A percentile compares a stretch with the other conserved stretches of the same genome.
Conservation (phyloP, 2,888 invertebrate genomes). For the Helleia helle region DNA sequence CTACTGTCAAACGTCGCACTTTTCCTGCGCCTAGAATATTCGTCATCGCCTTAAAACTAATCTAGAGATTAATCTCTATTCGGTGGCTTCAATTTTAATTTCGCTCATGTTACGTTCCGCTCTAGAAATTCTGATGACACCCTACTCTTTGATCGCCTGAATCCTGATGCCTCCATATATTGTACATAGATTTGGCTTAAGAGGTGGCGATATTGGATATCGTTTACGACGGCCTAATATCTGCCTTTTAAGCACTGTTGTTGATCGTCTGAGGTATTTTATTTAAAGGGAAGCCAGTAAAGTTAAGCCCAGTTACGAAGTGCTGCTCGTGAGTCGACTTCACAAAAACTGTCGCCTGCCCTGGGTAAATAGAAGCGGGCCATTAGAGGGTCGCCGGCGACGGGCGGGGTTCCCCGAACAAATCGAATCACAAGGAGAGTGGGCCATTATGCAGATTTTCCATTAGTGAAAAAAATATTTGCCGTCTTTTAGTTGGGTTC, state of each 20-base stretch:
- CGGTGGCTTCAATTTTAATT: not conserved
- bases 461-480: constrained; percentile 51
- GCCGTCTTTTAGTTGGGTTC: constrained; percentile 19
- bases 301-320: not conserved
- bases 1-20: too few species aligned
- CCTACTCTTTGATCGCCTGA: constrained; percentile 16
- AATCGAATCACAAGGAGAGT: constrained; percentile 56
- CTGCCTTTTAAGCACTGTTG: constrained; percentile 33
- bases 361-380: constrained; percentile 46
- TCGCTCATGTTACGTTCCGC: constrained; percentile 13
- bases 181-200: too few species aligned
- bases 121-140: constrained; percentile 13
- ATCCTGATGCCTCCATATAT: constrained; percentile 34
- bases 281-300: not conserved
- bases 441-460: constrained; percentile 67
- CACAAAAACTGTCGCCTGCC: constrained; percentile 44
- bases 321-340: constrained; percentile 8
- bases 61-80: not conserved
- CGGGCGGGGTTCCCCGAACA: constrained; percentile 46
- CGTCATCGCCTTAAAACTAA: not conserved
- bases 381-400: constrained; percentile 41
- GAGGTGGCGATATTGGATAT: too few species aligned
- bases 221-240: constrained; percentile 36
- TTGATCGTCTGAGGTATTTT: constrained; percentile 35
- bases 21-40: too few species aligned